phyloP scores from a whole-genome alignment of 1,140 invertebrate genomes.

The Cheumatopsyche charites region DNA sequence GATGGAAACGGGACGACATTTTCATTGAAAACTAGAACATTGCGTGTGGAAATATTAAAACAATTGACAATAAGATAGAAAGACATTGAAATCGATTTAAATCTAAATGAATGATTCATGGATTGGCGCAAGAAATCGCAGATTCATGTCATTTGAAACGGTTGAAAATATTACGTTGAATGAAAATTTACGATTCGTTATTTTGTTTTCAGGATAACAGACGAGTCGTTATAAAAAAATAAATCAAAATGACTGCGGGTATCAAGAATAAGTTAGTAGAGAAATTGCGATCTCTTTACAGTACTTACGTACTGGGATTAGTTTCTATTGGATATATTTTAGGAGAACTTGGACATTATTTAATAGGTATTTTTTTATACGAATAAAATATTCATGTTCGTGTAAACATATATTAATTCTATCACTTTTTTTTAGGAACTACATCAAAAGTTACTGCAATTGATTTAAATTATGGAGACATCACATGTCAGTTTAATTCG shows the following conservation, averaged over 20 bases:
- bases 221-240: not conserved
- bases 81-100: too few relatives aligned
- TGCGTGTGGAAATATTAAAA: too few relatives aligned
- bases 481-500: conserved; percentile 80
- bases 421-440: conserved; percentile 60
- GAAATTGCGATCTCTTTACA: conserved; percentile 73
- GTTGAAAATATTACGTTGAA: not conserved
- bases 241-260: conserved; percentile 28
- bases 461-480: conserved; percentile 88
- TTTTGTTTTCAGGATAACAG: conserved; percentile 1
- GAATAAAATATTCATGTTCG: not conserved
- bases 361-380: conserved; percentile 70
- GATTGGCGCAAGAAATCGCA: too few relatives aligned
- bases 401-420: not conserved
- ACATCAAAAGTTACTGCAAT: conserved; percentile 83
- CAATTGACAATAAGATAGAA: too few relatives aligned
- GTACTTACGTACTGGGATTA: conserved; percentile 76
- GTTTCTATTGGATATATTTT: conserved; percentile 82
- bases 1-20: not conserved
- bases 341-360: conserved; percentile 84
- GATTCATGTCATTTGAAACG: too few relatives aligned
- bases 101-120: too few relatives aligned
- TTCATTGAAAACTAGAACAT: not conserved
- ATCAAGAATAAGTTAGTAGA: conserved; percentile 53
- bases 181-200: not conserved